A percentile compares a stretch with the other conserved stretches of the same genome.
Conservation (phyloP, 2,113 vertebrate genomes). For the Morphnarchus princeps region DNA sequence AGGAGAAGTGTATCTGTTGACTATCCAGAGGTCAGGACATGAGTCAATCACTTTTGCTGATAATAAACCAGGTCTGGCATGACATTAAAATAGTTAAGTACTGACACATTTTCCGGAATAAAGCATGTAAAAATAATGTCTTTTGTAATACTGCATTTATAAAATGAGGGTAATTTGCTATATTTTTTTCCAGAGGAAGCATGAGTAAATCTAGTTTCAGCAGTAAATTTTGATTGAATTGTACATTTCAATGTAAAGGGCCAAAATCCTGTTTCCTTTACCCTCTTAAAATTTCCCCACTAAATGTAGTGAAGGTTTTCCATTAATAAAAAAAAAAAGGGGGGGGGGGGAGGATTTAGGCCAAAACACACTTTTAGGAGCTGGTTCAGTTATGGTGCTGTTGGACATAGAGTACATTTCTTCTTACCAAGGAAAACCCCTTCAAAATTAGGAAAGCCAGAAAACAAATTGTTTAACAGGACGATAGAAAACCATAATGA, state of each 20-base stretch:
- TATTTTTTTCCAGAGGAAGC: not conserved
- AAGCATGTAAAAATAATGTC: not conserved
- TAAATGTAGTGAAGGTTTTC: not conserved
- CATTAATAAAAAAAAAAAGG: not conserved
- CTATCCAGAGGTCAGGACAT: not conserved
- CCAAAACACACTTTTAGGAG: not conserved
- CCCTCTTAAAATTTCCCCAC: not conserved
- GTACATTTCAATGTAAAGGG: not conserved
- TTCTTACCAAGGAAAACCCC: not conserved
- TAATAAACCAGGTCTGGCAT: not conserved
- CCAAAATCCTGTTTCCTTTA: not conserved
- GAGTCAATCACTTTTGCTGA: constrained; percentile 21
- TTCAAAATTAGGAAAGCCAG: not conserved
- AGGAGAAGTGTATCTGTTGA: not conserved
- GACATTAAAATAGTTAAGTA: not conserved
- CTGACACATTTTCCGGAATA: not conserved
- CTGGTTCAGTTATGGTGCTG: not conserved
- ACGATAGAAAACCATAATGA: not conserved
- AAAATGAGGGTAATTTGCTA: not conserved
- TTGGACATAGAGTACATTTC: not conserved
- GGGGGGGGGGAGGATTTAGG: not conserved
- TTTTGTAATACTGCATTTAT: not conserved
- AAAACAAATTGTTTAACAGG: not conserved
- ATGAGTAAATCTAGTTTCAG: not conserved
- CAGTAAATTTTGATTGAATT: not conserved